Evolutionary conservation across 2,888 invertebrate species (phyloP).

Genomic region (Nymphalis urticae): DNA sequence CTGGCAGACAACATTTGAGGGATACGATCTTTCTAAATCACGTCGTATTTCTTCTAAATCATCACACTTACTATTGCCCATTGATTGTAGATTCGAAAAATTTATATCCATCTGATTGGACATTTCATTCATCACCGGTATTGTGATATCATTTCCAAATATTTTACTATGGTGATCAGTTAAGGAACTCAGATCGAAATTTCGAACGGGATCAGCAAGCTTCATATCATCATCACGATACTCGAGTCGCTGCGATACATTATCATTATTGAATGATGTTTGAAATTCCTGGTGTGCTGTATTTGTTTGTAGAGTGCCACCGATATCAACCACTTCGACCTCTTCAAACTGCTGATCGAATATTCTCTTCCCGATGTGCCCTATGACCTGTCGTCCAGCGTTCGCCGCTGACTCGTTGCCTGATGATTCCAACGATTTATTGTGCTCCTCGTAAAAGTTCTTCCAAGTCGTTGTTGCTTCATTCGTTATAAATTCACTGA

Average conservation of each 20-base stretch:
- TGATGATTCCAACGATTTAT: slow-evolving; percentile 68
- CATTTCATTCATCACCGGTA: slow-evolving; percentile 52
- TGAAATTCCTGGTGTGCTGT: slow-evolving; percentile 47
- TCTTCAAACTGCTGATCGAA: slow-evolving; percentile 70
- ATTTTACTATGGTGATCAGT: slow-evolving; percentile 62
- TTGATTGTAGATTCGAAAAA: slow-evolving; percentile 58
- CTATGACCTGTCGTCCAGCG: slow-evolving; percentile 48
- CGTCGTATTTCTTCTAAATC: slow-evolving; percentile 67
- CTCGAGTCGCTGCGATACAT: slow-evolving; percentile 60
- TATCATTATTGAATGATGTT: slow-evolving; percentile 52
- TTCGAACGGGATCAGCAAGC: slow-evolving; percentile 49
- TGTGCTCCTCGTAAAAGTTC: slow-evolving; percentile 73
- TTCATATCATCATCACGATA: slow-evolving; percentile 49
- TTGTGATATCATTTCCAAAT: slow-evolving; percentile 58
- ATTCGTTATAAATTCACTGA: slow-evolving; percentile 70
- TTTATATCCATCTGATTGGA: slow-evolving; percentile 62
- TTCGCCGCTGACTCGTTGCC: slow-evolving; percentile 60
- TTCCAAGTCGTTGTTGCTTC: slow-evolving; percentile 77
- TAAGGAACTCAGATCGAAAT: slow-evolving; percentile 62
- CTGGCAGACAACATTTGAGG: slow-evolving; percentile 44
- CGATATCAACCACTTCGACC: slow-evolving; percentile 58
- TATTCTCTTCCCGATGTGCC: slow-evolving; percentile 62
- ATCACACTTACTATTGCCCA: slow-evolving; percentile 48
- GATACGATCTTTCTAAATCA: slow-evolving; percentile 51
- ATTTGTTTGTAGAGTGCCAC: slow-evolving; percentile 43